phyloP scores from a whole-genome alignment of 2,797 vertebrate genomes.

The Pangasius krempfi region DNA sequence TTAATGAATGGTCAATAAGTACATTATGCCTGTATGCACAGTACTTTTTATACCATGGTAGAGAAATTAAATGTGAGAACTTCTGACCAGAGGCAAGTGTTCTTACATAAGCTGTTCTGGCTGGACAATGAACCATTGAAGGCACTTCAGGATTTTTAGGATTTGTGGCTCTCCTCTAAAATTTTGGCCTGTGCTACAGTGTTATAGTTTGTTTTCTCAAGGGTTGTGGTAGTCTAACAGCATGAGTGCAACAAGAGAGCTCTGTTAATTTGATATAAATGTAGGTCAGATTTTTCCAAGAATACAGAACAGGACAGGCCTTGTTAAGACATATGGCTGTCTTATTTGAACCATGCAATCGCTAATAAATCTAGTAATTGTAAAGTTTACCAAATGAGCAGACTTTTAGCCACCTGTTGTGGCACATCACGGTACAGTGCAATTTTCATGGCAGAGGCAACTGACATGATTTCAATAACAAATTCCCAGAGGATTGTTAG shows the following conservation, averaged over 20 bases:
- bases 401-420: slow-evolving; percentile 46
- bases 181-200: slow-evolving; percentile 54
- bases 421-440: slow-evolving; percentile 28
- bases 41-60: neutral
- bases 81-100: slow-evolving; percentile 39
- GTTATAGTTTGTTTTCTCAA: slow-evolving; percentile 68
- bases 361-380: slow-evolving; percentile 16
- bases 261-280: slow-evolving; percentile 63
- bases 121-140: slow-evolving; percentile 38
- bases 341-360: slow-evolving; percentile 1
- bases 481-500: slow-evolving; percentile 20
- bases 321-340: slow-evolving; percentile 8
- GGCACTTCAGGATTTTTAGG: slow-evolving; percentile 26
- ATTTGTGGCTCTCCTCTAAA: slow-evolving; percentile 54
- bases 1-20: neutral
- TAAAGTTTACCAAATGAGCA: slow-evolving; percentile 12
- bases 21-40: slow-evolving; percentile 21
- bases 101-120: slow-evolving; percentile 40
- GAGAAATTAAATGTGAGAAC: slow-evolving; percentile 41
- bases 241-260: slow-evolving; percentile 59
- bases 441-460: slow-evolving; percentile 23
- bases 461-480: slow-evolving; percentile 35
- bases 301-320: slow-evolving; percentile 14
- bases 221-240: slow-evolving; percentile 61
- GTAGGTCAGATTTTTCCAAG: slow-evolving; percentile 50